A percentile compares a stretch with the other conserved stretches of the same genome.
These are phyloP conservation scores for Coregonus sp. DNA, from an alignment of 2,797 vertebrate genomes.

Conservation along the genomic window DNA sequence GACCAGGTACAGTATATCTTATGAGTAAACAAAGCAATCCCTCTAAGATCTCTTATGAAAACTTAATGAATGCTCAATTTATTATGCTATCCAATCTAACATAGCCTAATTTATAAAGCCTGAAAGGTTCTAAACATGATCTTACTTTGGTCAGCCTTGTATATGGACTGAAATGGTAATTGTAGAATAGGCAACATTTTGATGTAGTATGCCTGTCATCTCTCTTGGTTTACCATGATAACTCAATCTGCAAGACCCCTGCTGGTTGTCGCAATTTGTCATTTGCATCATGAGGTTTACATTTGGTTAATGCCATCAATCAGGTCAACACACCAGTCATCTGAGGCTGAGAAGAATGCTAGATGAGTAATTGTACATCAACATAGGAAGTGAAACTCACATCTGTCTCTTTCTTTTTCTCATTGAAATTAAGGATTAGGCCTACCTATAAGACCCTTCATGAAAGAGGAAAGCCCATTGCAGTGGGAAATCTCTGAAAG, in stretches of 20 bases:
- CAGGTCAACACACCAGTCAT: background rate
- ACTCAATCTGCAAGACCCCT: background rate
- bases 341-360: background rate
- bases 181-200: background rate
- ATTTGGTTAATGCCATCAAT: conserved; percentile 1
- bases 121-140: too few species aligned
- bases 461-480: background rate
- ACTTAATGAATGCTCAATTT: too few species aligned
- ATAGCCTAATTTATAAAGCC: too few species aligned
- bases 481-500: background rate
- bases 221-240: background rate
- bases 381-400: background rate
- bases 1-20: conserved; percentile 85
- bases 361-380: background rate
- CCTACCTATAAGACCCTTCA: background rate
- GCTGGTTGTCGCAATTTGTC: conserved; percentile 7
- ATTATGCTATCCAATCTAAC: too few species aligned
- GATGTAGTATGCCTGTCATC: conserved; percentile 1
- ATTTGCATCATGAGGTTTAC: conserved; percentile 12
- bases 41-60: too few species aligned
- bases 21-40: too few species aligned
- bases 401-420: background rate
- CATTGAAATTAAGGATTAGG: background rate
- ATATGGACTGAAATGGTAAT: too few species aligned
- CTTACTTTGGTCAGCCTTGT: too few species aligned